A percentile compares a stretch with the other conserved stretches of the same genome.
Evolutionary conservation across 35 echinoderm and acorn worm species (phyloP).

Genomic region (Antedon bifida): DNA sequence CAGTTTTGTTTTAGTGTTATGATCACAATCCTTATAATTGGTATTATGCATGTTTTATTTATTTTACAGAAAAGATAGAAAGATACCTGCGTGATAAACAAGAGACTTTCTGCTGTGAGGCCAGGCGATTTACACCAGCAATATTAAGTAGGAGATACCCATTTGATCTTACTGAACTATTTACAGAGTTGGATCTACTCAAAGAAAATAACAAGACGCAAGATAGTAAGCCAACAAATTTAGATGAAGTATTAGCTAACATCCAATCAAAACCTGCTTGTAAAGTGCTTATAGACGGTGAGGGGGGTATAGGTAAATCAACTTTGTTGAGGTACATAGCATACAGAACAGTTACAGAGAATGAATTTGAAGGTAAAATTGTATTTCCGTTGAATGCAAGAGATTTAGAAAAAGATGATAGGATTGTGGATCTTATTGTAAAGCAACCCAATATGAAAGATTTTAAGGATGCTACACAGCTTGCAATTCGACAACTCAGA

Average conservation of each 20-base stretch:
- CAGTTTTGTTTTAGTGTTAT: no score
- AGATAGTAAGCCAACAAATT: not conserved
- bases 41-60: no score
- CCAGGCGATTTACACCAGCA: not conserved
- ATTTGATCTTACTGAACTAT: not conserved
- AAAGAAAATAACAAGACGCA: not conserved
- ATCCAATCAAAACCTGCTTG: not conserved
- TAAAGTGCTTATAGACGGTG: not conserved
- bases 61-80: no score
- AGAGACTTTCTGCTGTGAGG: no score
- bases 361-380: not conserved
- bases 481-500: not conserved
- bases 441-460: not conserved
- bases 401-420: not conserved
- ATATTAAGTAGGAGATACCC: not conserved
- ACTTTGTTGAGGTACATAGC: not conserved
- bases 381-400: not conserved
- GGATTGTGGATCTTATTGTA: not conserved
- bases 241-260: not conserved
- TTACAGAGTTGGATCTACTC: not conserved
- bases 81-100: no score
- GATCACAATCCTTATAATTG: no score
- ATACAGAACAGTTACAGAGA: not conserved
- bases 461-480: not conserved
- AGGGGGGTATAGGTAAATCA: not conserved